Conservation (phyloP, 2,113 vertebrate genomes). For the Fulmarus glacialis region DNA sequence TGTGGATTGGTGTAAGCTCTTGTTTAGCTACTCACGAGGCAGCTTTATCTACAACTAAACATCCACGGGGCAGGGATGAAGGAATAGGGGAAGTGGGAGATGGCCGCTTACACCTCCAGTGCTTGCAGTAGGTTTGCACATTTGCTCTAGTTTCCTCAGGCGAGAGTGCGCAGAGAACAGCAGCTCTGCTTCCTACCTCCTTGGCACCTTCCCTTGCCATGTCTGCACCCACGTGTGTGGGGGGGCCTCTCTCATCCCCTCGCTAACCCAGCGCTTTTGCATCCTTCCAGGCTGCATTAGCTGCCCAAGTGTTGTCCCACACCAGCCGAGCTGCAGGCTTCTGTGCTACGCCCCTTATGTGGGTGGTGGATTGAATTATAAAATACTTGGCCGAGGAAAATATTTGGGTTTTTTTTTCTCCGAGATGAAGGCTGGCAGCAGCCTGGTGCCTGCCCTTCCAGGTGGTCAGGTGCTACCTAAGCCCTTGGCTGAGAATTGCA, state of each 20-base stretch:
- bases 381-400: not conserved
- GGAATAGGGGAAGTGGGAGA: not conserved
- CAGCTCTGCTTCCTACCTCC: not conserved
- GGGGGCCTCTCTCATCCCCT: not conserved
- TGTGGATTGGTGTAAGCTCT: not conserved
- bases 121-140: not conserved
- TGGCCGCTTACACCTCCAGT: not conserved
- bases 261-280: not conserved
- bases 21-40: not conserved
- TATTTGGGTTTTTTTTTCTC: fast-evolving
- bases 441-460: not conserved
- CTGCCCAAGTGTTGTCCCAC: fast-evolving
- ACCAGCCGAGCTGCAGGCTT: not conserved
- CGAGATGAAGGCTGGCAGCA: not conserved
- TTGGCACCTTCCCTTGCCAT: fast-evolving
- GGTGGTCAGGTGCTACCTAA: not conserved
- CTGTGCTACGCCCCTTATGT: not conserved
- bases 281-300: not conserved
- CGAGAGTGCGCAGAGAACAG: fast-evolving
- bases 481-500: not conserved
- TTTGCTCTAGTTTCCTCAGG: not conserved
- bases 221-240: fast-evolving
- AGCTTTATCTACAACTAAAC: not conserved
- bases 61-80: not conserved
- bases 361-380: not conserved